Conservation (phyloP, 2,888 invertebrate genomes). For the Opisthograptis luteolata region DNA sequence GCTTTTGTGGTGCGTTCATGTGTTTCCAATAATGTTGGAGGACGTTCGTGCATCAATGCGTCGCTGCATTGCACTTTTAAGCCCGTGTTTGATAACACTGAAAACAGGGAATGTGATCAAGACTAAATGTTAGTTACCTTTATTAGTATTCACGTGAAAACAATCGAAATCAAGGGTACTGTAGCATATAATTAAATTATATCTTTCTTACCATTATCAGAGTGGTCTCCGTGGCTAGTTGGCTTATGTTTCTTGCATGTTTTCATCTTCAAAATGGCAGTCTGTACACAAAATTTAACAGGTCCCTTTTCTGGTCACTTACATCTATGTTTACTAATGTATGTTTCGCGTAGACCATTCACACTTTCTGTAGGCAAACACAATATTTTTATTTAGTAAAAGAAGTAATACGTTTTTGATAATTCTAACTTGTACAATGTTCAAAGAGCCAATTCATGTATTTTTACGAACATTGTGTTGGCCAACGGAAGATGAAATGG, state of each 20-base stretch:
- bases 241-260: conserved; percentile 47
- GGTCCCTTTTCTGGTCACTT: conserved; percentile 61
- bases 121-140: background rate
- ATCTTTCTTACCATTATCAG: conserved; percentile 49
- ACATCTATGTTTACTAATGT: conserved; percentile 57
- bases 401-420: conserved; percentile 31
- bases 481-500: conserved; percentile 45
- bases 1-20: conserved; percentile 43
- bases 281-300: conserved; percentile 74
- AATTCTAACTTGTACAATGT: conserved; percentile 43
- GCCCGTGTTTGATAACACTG: conserved; percentile 34
- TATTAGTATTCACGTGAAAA: background rate
- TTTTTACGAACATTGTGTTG: conserved; percentile 56
- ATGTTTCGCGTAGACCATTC: conserved; percentile 52
- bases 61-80: conserved; percentile 55
- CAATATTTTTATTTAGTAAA: conserved; percentile 45
- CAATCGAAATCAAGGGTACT: background rate
- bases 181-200: background rate
- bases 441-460: conserved; percentile 61
- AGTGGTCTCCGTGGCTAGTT: conserved; percentile 46
- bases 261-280: conserved; percentile 56
- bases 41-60: conserved; percentile 49
- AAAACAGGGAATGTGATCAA: background rate
- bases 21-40: conserved; percentile 28
- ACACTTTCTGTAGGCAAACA: conserved; percentile 76